Evolutionary conservation across 2,888 invertebrate genomes (phyloP).

Genomic region (Chrysolina haemoptera): DNA sequence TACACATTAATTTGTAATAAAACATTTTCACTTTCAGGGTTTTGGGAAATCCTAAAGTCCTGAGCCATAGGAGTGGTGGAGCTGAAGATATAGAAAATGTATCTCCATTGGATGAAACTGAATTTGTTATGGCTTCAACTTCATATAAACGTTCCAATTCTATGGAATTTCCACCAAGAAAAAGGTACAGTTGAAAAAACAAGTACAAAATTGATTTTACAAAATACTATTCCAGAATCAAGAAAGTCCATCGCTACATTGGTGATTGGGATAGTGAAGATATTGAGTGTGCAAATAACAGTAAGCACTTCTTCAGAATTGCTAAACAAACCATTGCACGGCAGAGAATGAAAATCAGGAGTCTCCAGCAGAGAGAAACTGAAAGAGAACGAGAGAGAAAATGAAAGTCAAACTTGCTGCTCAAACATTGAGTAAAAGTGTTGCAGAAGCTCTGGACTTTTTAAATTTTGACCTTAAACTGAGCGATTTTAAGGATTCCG

Average conservation of each 20-base stretch:
- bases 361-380: background rate
- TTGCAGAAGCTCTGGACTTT: slow-evolving; percentile 25
- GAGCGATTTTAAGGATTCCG: slow-evolving; percentile 3
- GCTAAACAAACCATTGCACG: background rate
- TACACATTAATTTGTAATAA: too few relatives aligned
- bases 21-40: too few relatives aligned
- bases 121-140: background rate
- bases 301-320: background rate
- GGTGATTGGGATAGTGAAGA: background rate
- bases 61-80: background rate
- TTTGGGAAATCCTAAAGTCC: too few relatives aligned
- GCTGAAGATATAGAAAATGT: background rate
- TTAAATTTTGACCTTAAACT: slow-evolving; percentile 9
- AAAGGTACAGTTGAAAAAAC: too few relatives aligned
- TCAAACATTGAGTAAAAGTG: slow-evolving; percentile 51
- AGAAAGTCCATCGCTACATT: background rate
- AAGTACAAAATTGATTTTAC: too few relatives aligned
- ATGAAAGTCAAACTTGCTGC: slow-evolving; percentile 53
- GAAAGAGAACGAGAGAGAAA: slow-evolving; percentile 45
- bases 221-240: too few relatives aligned
- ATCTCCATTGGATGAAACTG: background rate
- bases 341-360: background rate
- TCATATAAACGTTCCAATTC: background rate
- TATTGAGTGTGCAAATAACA: background rate
- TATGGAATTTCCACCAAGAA: too few relatives aligned